Evolutionary conservation across 2,797 vertebrate genomes (phyloP), one percentile per base, ranked within the genome.

Genomic region (Coregonus ussuriensis): DNA sequence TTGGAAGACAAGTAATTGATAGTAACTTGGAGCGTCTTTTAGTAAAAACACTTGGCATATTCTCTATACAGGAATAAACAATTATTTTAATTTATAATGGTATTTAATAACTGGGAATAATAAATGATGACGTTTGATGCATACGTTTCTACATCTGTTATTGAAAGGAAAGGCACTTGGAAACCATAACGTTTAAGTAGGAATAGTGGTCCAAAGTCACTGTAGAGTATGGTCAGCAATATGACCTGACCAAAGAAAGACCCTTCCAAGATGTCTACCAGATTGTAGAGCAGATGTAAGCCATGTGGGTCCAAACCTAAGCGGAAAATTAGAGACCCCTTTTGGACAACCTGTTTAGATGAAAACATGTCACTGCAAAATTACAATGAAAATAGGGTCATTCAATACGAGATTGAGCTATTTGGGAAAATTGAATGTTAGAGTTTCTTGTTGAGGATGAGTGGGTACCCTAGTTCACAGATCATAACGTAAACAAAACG

Each of bases 251-350:
- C n/a, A 29, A 65, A 18, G 62, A 65, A 65, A 65, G 62, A 21
- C 62, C 13, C 62, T 63, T 63, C n/a, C 56, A 59, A 18, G 2
- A n/a, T 21, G 4, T 59, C 6, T 47, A 9, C 41, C 41, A 47
- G 41, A 47, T 11, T 47, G 41, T 47, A 62, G 74, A 78, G 75
- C 83, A 85, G 79, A 81, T 88, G 85, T 79, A 70, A 69, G 69
- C 80, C 84, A 86, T 81, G 80, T 84, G 85, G 80, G 31, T 76
- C 62, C 68, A 25, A 71, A 63, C 53, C 53, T 21, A 11, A 59
- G 54, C 1, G 16, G 4, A 15, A 16, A 62, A 62, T 18, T 35
- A 37, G 54, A 25, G 54, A 62, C 54, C 35, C 11, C 59, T 13
- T 56, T 5, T 14, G 88, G 77, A 87, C 83, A 83, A 84, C 82